phyloP scores from a whole-genome alignment of 2,888 invertebrate genomes.

The Ochropleura leucogaster region DNA sequence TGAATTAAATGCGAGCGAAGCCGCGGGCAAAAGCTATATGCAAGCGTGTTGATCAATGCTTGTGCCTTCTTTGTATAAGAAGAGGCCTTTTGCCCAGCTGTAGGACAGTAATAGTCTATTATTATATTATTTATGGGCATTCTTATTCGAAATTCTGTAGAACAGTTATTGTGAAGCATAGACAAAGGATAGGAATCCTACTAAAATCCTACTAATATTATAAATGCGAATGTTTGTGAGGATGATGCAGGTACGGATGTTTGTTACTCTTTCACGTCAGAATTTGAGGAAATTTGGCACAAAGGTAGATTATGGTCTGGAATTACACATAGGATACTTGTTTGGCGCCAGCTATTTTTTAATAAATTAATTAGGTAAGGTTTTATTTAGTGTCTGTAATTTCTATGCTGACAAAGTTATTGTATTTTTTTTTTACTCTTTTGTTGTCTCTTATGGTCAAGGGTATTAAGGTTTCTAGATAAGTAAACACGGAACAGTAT shows the following conservation, averaged over 20 bases:
- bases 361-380: neutral
- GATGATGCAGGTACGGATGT: too few relatives aligned
- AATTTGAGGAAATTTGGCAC: too few relatives aligned
- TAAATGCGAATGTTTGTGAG: too few relatives aligned
- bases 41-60: too few relatives aligned
- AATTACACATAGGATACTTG: too few relatives aligned
- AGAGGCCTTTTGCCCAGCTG: too few relatives aligned
- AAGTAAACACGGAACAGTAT: neutral
- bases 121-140: neutral
- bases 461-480: neutral
- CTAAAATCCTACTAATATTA: too few relatives aligned
- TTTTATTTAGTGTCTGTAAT: neutral
- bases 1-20: too few relatives aligned
- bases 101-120: neutral
- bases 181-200: neutral
- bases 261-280: too few relatives aligned
- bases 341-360: neutral
- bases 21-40: too few relatives aligned
- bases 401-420: neutral
- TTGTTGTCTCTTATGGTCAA: neutral
- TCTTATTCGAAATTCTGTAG: neutral
- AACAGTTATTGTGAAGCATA: neutral
- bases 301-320: too few relatives aligned
- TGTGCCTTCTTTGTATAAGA: too few relatives aligned
- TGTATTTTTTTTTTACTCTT: neutral